phyloP scores from a whole-genome alignment of 2,888 invertebrate species.

The Amblyjoppa fuscipennis region DNA sequence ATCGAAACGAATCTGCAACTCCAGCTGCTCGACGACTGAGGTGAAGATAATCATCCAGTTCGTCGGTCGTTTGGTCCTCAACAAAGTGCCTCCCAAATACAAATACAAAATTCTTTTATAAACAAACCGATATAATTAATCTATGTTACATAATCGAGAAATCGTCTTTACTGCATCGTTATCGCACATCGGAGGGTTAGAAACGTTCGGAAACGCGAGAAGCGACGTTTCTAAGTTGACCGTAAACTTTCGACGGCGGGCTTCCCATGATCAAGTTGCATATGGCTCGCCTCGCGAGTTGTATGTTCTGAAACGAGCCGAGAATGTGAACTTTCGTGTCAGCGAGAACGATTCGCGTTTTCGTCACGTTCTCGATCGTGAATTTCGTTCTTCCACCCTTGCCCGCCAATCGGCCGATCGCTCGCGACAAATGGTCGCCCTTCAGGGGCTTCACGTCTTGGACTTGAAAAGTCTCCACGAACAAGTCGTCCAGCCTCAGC shows the following conservation, averaged over 20 bases:
- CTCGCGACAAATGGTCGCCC: constrained; percentile 97
- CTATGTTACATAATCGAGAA: constrained; percentile 62
- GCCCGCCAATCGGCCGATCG: constrained; percentile 98
- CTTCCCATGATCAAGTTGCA: constrained; percentile 99
- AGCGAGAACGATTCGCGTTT: constrained; percentile 98
- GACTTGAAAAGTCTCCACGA: constrained; percentile 98
- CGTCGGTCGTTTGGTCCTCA: constrained; percentile 79
- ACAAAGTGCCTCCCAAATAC: constrained; percentile 96
- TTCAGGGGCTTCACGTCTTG: constrained; percentile 98
- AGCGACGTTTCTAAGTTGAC: constrained; percentile 95
- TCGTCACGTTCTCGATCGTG: constrained; percentile 99
- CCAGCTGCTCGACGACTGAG: constrained; percentile 97
- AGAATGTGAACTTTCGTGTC: constrained; percentile 98
- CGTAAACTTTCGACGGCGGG: constrained; percentile 99
- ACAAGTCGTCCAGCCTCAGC: constrained; percentile 97
- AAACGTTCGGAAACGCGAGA: constrained; percentile 94
- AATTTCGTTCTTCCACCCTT: constrained; percentile 99
- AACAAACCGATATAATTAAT: constrained; percentile 71
- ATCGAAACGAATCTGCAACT: constrained; percentile 97
- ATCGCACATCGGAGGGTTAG: constrained; percentile 84
- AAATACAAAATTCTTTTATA: constrained; percentile 96
- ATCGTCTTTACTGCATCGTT: constrained; percentile 69
- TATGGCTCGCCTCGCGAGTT: constrained; percentile 96
- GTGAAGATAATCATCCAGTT: constrained; percentile 99
- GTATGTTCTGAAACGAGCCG: constrained; percentile 98